Evolutionary conservation across 1,140 invertebrate genomes (phyloP).

Genomic region (Mizuhopecten yessoensis): DNA sequence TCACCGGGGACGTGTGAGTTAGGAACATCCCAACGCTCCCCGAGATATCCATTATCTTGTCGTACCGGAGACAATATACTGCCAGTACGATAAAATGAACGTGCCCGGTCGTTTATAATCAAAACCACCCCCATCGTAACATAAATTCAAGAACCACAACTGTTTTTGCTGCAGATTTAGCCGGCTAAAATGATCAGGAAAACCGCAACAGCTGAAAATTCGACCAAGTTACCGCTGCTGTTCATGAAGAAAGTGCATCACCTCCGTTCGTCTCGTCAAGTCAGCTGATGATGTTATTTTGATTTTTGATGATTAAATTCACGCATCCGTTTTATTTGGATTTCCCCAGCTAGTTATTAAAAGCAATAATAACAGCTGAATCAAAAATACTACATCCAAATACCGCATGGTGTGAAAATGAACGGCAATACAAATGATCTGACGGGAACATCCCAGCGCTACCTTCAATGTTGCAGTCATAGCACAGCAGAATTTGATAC

Average conservation of each 20-base stretch:
- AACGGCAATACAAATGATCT: no score
- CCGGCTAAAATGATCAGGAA: not conserved
- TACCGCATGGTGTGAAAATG: no score
- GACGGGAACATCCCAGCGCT: no score
- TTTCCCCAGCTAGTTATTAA: no score
- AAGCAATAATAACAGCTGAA: no score
- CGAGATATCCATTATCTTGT: conserved; percentile 21
- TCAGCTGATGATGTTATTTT: not conserved
- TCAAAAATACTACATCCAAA: no score
- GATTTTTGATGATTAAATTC: no score
- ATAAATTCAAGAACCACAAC: conserved; percentile 26
- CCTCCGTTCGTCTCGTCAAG: not conserved
- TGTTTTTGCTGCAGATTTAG: not conserved
- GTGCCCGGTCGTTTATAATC: not conserved
- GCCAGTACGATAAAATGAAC: not conserved
- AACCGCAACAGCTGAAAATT: not conserved
- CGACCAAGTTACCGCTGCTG: not conserved
- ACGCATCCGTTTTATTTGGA: no score
- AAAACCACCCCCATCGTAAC: not conserved
- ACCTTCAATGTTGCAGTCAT: no score
- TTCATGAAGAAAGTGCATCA: not conserved
- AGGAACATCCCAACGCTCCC: not conserved
- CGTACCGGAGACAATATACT: not conserved
- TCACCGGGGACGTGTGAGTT: not conserved
- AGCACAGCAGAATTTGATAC: no score